Conservation (phyloP, 2,113 vertebrate genomes). For the Dicaeum eximium region DNA sequence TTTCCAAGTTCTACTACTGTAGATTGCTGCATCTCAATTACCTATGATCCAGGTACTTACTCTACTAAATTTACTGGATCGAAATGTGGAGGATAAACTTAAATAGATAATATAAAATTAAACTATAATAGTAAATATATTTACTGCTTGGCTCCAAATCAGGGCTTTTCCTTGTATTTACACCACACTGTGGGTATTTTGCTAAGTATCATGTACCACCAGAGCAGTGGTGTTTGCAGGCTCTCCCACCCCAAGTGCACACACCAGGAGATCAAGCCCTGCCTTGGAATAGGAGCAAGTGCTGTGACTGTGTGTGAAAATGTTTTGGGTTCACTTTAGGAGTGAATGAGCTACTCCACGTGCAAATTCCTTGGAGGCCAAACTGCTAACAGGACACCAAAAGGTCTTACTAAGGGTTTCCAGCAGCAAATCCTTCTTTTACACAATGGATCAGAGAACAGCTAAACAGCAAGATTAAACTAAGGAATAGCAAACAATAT, state of each 20-base stretch:
- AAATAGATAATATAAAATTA: too few relatives aligned
- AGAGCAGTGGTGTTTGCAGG: background rate
- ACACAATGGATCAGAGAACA: background rate
- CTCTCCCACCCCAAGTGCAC: accelerated
- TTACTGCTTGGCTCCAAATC: background rate
- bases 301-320: background rate
- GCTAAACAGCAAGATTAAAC: background rate
- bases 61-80: background rate
- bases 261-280: background rate
- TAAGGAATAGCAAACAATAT: background rate
- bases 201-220: background rate
- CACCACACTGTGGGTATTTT: background rate
- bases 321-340: background rate
- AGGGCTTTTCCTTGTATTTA: background rate
- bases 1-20: background rate
- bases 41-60: background rate
- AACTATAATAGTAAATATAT: too few relatives aligned
- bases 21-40: background rate
- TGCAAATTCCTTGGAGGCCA: background rate
- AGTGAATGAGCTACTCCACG: background rate
- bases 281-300: background rate
- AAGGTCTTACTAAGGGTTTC: background rate
- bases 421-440: background rate
- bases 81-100: background rate
- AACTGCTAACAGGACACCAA: background rate